Conservation (phyloP, 2,113 vertebrate genomes). For the Tauraco erythrolophus region DNA sequence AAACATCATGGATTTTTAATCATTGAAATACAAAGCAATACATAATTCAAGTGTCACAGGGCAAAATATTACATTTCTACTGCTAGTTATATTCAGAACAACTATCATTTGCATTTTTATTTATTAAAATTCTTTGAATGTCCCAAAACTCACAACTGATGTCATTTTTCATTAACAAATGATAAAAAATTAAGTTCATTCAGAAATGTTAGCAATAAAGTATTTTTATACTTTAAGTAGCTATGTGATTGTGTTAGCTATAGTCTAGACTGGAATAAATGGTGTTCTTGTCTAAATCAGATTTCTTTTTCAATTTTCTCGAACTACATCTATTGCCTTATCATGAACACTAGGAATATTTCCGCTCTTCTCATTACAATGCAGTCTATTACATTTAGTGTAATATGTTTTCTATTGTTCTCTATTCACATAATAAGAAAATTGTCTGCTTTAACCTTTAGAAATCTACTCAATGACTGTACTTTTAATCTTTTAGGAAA, state of each 20-base stretch:
- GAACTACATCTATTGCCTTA: not conserved
- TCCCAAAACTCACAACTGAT: not conserved
- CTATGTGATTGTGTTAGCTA: not conserved
- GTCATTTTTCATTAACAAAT: not conserved
- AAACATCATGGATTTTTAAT: not conserved
- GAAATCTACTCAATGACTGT: not conserved
- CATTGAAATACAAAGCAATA: not conserved
- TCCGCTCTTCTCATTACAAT: not conserved
- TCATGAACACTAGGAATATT: not conserved
- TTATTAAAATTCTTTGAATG: not conserved
- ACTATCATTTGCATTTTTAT: not conserved
- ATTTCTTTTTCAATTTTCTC: constrained; percentile 2
- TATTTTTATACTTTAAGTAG: not conserved
- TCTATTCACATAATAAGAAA: constrained; percentile 34
- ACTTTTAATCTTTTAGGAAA: not conserved
- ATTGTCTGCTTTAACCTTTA: not conserved
- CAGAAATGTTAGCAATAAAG: not conserved
- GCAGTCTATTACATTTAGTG: not conserved
- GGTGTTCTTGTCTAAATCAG: not conserved
- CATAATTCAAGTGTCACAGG: not conserved
- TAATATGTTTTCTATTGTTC: constrained; percentile 15
- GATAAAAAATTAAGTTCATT: not conserved
- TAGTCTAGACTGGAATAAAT: not conserved
- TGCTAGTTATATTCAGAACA: not conserved
- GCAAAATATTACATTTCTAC: not conserved